Evolutionary conservation across 2,113 vertebrate genomes (phyloP), one percentile per base, ranked within the genome.

Genomic region (Phocoena phocoena): DNA sequence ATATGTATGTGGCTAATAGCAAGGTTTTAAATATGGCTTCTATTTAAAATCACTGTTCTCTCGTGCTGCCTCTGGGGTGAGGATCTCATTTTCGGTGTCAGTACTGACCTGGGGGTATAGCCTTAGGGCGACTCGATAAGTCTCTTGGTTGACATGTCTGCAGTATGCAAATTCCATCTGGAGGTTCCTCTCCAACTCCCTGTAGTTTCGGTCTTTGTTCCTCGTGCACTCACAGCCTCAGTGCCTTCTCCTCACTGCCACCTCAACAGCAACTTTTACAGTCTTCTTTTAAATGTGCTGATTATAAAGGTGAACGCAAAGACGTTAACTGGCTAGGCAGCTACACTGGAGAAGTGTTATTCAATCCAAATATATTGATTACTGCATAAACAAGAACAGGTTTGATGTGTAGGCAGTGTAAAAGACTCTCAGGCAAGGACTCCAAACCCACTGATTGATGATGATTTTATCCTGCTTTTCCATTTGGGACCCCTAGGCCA

Each of bases 251-350:
- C 89, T 90, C 67, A 50, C 3, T 67, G 58, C 82, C 67, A 70
- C 74, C 90, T 95, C 80, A 81, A 18, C 13, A 73, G 70, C 71
- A 96, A 86, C 90, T 94, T 92, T 88, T 60, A 60, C 63, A 85
- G 13, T 93, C 67, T 88, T 92, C 95, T 91, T 95, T 97, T 87
- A 68, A 97, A 74, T 41, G 81, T 70, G 93, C 96, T 96, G 95
- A 96, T 97, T 97, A 95, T 97, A 94, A 97, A 97, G 96, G 96
- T 97, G 97, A 97, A 88, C 91, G 94, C 71, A 97, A 79, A 97
- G 97, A 86, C 63, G 88, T 95, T 96, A 95, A 97, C 96, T 95
- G 98, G 92, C 90, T 28, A 96, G 81, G 71, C 90, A 97, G 76
- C 77, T 93, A 94, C 96, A 96, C 70, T 17, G 26, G 92, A 58